phyloP scores from a whole-genome alignment of 2,113 vertebrate genomes.

The Nothocercus nigrocapillus region DNA sequence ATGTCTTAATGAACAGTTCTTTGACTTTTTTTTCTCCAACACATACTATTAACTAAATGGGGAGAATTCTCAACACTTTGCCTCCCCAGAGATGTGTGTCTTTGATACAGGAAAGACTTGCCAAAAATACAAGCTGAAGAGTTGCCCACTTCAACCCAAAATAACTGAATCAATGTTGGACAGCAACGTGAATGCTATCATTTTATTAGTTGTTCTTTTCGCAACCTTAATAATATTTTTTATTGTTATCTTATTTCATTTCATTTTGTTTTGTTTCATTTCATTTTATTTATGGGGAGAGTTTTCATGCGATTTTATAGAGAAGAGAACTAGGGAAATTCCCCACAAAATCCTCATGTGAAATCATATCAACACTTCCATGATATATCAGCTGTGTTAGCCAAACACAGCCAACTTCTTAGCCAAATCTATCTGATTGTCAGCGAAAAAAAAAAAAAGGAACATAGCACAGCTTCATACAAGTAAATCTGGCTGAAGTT shows the following conservation, averaged over 20 bases:
- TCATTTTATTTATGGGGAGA: not conserved
- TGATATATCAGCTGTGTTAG: not conserved
- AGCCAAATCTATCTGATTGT: not conserved
- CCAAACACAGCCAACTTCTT: not conserved
- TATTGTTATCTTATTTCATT: not conserved
- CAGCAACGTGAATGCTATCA: not conserved
- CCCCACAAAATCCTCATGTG: not conserved
- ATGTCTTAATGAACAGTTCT: not conserved
- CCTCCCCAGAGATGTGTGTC: not conserved
- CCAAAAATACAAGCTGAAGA: not conserved
- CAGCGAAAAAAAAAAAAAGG: not conserved
- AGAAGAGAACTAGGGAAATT: not conserved
- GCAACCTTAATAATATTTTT: not conserved
- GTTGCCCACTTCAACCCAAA: not conserved
- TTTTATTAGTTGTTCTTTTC: not conserved
- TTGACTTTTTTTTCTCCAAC: not conserved
- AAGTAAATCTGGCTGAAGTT: slow-evolving; percentile 14
- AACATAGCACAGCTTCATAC: not conserved
- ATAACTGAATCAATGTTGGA: not conserved
- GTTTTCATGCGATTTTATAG: not conserved
- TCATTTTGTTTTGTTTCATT: not conserved
- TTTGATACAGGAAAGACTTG: not conserved
- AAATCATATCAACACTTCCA: not conserved
- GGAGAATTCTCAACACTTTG: not conserved
- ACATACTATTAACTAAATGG: not conserved